Evolutionary conservation across 2,797 vertebrate genomes (phyloP).

Genomic region (Taenioides sp.): DNA sequence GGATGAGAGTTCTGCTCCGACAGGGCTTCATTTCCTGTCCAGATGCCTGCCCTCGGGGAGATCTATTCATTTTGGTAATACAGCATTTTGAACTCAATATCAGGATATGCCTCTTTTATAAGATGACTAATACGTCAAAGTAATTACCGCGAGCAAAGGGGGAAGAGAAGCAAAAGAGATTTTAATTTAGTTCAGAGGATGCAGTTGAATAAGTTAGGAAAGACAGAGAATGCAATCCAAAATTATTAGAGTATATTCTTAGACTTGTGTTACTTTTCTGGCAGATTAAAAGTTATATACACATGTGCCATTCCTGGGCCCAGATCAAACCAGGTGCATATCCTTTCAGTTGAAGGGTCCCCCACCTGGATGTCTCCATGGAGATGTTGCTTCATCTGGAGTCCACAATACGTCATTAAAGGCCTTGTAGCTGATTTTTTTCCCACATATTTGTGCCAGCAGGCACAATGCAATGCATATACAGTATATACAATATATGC

Average conservation of each 20-base stretch:
- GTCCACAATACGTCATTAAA: no score
- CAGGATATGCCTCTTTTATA: constrained; percentile 39
- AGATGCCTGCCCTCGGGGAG: constrained; percentile 44
- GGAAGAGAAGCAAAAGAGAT: constrained; percentile 24
- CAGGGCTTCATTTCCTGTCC: constrained; percentile 48
- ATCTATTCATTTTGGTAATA: constrained; percentile 53
- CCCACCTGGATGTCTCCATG: no score
- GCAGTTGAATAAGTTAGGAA: neutral
- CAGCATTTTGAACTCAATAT: constrained; percentile 39
- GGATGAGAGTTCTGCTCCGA: constrained; percentile 42
- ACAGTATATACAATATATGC: no score
- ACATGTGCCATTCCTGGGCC: no score
- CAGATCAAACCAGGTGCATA: no score
- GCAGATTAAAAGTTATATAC: neutral
- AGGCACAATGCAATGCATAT: no score
- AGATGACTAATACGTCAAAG: constrained; percentile 28
- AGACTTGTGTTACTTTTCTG: neutral
- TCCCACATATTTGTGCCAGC: no score
- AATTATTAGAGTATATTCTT: neutral
- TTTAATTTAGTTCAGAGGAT: constrained; percentile 1
- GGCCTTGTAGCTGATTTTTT: no score
- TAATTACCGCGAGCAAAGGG: constrained; percentile 36
- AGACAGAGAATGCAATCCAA: neutral
- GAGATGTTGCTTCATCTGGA: no score
- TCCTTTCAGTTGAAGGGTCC: no score